Base-by-base conservation (phyloP, 2,113 vertebrate species). In the Eulacestoma nigropectus region DNA sequence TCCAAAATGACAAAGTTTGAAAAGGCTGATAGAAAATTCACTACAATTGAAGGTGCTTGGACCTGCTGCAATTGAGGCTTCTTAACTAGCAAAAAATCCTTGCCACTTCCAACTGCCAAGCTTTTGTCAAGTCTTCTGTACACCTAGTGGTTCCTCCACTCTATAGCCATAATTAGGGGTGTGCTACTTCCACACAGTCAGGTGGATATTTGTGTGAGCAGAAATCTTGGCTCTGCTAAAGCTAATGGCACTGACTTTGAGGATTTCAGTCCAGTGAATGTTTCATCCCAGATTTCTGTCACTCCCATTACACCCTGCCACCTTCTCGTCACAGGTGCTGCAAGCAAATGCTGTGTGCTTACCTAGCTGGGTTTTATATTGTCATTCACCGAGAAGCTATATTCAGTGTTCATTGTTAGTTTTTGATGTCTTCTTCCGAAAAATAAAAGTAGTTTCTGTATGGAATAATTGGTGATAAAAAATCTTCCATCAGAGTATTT, bases 391-490 rank as follows among this genome's bases (percentile, higher is more conserved):
- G n/a, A 78, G 56, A 67, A 88, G 57, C 22, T 68, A 69, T 73
- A 52, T 76, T 87, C 89, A 94, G 6, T 73, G 72, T 80, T 78
- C 87, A 29, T 49, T 94, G 52, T 53, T 72, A 87, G 21, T 10
- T 53, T 93, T 92, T 89, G 57, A 59, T 67, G 60, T 76, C 95
- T 97, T 92, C 67, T 85, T 52, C 88, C 65, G 83, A 96, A 87
- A 86, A 64, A 70, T 91, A 86, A 83, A 94, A 77, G 50, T 68
- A 55, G 84, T 93, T 95, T 94, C 95, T 69, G 69, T 95, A 86
- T 93, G 81, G 93, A 92, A 96, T 96, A 96, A 97, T 97, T 96
- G 70, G 89, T 93, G 91, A 96, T 96, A 96, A 97, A 97, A 96
- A 96, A 94, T 96, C 90, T 97, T 96, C 79, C 88, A 63, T 80